Conservation (phyloP, 1,140 invertebrate genomes). For the Heliothis virescens region DNA sequence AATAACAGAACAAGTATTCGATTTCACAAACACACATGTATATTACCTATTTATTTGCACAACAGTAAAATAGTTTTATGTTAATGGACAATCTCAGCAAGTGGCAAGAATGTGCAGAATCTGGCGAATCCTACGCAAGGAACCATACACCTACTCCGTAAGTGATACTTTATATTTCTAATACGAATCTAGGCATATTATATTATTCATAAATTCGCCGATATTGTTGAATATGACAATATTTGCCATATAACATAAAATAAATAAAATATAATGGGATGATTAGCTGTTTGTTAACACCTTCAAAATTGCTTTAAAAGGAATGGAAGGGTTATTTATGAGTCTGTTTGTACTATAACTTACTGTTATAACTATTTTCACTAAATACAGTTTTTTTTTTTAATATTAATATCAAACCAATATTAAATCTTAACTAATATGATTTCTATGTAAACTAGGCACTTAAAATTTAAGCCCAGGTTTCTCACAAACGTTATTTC, state of each 20-base stretch:
- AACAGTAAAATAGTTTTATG: neutral
- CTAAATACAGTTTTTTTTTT: too few relatives aligned
- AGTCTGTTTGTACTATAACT: constrained; percentile 1
- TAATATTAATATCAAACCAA: neutral
- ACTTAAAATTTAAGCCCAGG: too few relatives aligned
- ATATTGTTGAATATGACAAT: neutral
- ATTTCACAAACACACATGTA: too few relatives aligned
- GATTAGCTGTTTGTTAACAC: constrained; percentile 11
- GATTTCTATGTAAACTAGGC: too few relatives aligned
- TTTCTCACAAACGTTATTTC: too few relatives aligned
- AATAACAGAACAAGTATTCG: too few relatives aligned
- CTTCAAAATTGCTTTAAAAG: constrained; percentile 22
- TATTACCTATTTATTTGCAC: neutral
- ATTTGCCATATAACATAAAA: constrained; percentile 23
- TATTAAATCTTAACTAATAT: too few relatives aligned
- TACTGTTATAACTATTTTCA: neutral
- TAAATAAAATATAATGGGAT: constrained; percentile 19
- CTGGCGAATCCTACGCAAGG: constrained; percentile 18
- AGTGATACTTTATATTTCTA: constrained; percentile 22
- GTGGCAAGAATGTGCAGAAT: constrained; percentile 15
- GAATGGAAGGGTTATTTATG: constrained; percentile 13
- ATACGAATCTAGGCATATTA: constrained; percentile 5
- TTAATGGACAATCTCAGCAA: constrained; percentile 16
- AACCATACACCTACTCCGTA: constrained; percentile 9
- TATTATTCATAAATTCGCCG: constrained; percentile 10